These are phyloP conservation scores for Aptenodytes patagonicus DNA, from an alignment of 2,113 vertebrate genomes.

Conservation along the genomic window DNA sequence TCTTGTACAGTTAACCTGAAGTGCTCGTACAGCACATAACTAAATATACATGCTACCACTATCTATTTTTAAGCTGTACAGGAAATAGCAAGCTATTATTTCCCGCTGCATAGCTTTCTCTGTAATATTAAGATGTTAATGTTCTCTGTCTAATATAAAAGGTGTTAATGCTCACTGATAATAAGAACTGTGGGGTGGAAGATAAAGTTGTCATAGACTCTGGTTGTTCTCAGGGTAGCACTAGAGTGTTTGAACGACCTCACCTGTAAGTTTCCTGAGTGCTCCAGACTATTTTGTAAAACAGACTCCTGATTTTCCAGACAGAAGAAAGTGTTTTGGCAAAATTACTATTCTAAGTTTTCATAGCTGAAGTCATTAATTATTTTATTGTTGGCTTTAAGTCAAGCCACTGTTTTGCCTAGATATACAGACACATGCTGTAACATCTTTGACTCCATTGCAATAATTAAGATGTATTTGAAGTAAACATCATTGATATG, in stretches of 20 bases:
- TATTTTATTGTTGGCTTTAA: not conserved
- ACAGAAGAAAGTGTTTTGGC: not conserved
- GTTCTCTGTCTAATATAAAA: not conserved
- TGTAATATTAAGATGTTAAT: not conserved
- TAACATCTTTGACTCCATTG: not conserved
- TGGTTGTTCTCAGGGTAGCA: not conserved
- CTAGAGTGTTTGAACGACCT: not conserved
- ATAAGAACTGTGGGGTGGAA: not conserved
- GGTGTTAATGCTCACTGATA: not conserved
- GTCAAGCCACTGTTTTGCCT: not conserved
- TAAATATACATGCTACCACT: not conserved
- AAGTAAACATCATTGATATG: not conserved
- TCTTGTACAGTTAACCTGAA: not conserved
- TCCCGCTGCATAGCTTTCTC: not conserved
- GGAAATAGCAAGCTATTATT: constrained; percentile 1
- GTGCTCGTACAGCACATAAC: not conserved
- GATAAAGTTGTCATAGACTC: not conserved
- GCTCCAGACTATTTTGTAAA: not conserved
- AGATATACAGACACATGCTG: not conserved
- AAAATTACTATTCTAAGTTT: not conserved
- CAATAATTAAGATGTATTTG: not conserved
- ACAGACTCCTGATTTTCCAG: not conserved
- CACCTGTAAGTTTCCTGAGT: not conserved
- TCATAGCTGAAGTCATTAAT: not conserved
- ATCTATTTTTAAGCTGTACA: not conserved